Percentiles rank a stretch among this genome's conserved stretches.
Conservation (phyloP, 2,113 vertebrate genomes). For the Nibea coibor region DNA sequence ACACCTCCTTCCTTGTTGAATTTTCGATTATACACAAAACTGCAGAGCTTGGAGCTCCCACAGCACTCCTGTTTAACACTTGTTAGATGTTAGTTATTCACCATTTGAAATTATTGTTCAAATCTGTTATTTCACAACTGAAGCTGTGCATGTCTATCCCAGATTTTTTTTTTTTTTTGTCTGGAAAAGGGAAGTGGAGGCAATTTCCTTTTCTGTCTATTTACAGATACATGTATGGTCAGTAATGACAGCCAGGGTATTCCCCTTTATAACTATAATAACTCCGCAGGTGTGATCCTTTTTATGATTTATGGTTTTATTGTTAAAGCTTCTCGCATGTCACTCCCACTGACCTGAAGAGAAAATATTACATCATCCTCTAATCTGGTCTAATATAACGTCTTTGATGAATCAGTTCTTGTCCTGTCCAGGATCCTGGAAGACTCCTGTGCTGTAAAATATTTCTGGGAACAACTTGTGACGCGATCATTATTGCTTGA, state of each 20-base stretch:
- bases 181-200: background rate
- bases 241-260: background rate
- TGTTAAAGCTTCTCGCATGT: background rate
- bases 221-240: background rate
- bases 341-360: background rate
- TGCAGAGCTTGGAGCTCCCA: too few species aligned
- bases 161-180: too few species aligned
- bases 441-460: background rate
- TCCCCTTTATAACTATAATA: background rate
- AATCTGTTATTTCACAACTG: too few species aligned
- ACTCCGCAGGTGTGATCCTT: background rate
- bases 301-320: conserved; percentile 10
- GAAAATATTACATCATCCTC: background rate
- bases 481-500: background rate
- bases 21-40: background rate
- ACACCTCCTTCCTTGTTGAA: background rate
- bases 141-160: too few species aligned
- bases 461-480: background rate
- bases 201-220: background rate
- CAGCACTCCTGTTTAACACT: background rate
- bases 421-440: background rate
- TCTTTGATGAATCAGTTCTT: background rate
- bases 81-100: too few species aligned
- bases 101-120: too few species aligned
- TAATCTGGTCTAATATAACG: background rate